Evolutionary conservation across 2,797 vertebrate species (phyloP), one percentile per base, ranked within the genome.

Genomic region (Xyrichtys novacula): DNA sequence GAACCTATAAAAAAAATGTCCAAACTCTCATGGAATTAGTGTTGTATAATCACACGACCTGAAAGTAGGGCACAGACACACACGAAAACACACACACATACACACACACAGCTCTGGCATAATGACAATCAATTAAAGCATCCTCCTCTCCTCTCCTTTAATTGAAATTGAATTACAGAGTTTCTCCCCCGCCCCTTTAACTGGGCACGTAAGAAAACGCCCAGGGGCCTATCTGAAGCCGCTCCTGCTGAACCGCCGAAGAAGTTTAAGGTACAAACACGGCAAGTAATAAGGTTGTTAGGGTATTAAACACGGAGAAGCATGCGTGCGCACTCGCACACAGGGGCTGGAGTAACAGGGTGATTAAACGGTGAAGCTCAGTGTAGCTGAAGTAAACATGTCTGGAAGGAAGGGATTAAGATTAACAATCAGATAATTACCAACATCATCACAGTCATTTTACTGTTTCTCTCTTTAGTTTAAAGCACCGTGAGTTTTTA

Each of bases 51-150:
- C 62, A 66, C 67, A 72, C 81, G 74, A 78, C 55, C 81, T 74
- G 78, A 88, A 84, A 87, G 73, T 78, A 82, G 83, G 85, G 53
- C 54, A 57, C 48, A 47, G 31, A 36, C 52, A 53, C 47, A 32
- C 57, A 60, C 31, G 50, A 49, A 39, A 38, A 60, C 60, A 57
- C 46, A 22, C 74, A 71, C 67, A 58, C 66, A 60, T 44, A 31
- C 34, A 65, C 68, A 39, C 52, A 34, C 59, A 65, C 28, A 32
- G 26, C 61, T 65, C 61, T 46, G 70, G 63, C 54, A 66, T 81
- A 80, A 83, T 68, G 54, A 76, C 80, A 85, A 90, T 93, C 89
- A 90, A 89, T 90, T 87, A 88, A 88, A 87, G 74, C 81, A 61
- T 81, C 65, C 79, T 80, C 76, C 52, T 71, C 82, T 76, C 50